These are phyloP conservation scores for Aeoliscus strigatus DNA, from an alignment of 2,797 vertebrate species.

Conservation along the genomic window DNA sequence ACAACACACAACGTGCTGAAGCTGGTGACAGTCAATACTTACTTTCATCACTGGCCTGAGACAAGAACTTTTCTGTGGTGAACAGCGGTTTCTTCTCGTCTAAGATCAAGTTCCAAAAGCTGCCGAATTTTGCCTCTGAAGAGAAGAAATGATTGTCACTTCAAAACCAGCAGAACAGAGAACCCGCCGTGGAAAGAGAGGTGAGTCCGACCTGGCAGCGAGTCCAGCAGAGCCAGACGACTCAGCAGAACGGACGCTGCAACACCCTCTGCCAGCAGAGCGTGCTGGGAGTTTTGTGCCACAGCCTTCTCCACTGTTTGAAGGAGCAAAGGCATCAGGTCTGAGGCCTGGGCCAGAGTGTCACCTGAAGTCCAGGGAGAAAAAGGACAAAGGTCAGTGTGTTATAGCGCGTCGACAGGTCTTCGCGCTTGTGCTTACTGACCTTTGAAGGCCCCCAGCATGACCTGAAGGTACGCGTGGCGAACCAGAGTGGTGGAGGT, in stretches of 20 bases:
- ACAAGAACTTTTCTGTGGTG: constrained; percentile 94
- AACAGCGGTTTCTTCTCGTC: constrained; percentile 95
- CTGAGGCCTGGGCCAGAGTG: constrained; percentile 81
- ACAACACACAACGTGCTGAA: neutral
- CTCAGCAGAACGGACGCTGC: constrained; percentile 88
- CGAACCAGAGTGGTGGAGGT: constrained; percentile 89
- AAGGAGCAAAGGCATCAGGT: constrained; percentile 82
- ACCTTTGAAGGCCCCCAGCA: constrained; percentile 93
- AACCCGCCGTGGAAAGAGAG: too few relatives aligned
- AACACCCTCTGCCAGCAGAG: constrained; percentile 83
- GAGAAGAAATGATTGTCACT: neutral
- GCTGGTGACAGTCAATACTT: constrained; percentile 32
- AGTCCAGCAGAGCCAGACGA: constrained; percentile 82
- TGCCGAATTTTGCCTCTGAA: constrained; percentile 83
- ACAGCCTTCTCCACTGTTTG: constrained; percentile 92
- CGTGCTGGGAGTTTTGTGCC: constrained; percentile 87
- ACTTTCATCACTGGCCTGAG: constrained; percentile 89
- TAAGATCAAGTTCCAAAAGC: constrained; percentile 89
- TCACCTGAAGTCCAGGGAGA: constrained; percentile 77
- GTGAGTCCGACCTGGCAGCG: constrained; percentile 82
- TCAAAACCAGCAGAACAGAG: neutral
- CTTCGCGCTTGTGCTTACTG: constrained; percentile 18
- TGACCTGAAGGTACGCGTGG: constrained; percentile 92
- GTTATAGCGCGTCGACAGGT: neutral
- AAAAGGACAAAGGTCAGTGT: neutral